These are phyloP conservation scores for Littorina saxatilis DNA, from an alignment of 1,140 invertebrate species.

Conservation along the genomic window DNA sequence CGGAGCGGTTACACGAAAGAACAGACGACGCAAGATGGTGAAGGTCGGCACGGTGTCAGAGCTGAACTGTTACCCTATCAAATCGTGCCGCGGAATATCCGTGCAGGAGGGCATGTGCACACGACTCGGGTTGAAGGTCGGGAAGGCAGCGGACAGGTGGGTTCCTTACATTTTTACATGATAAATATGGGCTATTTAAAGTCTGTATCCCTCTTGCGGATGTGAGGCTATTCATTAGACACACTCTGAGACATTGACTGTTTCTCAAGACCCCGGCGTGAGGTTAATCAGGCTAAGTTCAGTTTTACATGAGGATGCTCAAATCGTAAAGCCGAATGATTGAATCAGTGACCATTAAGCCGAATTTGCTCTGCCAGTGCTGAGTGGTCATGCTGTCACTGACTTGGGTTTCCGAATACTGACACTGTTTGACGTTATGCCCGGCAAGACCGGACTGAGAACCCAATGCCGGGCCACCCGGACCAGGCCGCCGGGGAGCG, in stretches of 20 bases:
- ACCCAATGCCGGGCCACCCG: too few relatives aligned
- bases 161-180: background rate
- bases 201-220: too few relatives aligned
- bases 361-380: too few relatives aligned
- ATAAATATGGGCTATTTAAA: background rate
- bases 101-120: constrained; percentile 16
- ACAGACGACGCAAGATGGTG: constrained; percentile 26
- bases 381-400: too few relatives aligned
- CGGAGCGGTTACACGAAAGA: constrained; percentile 30
- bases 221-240: background rate
- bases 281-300: too few relatives aligned
- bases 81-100: constrained; percentile 38
- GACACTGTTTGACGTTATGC: too few relatives aligned
- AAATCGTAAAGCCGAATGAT: background rate
- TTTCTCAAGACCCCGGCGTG: too few relatives aligned
- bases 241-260: background rate
- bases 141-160: constrained; percentile 41
- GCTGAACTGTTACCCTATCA: constrained; percentile 39
- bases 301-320: background rate
- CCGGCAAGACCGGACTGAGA: too few relatives aligned
- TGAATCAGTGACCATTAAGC: background rate
- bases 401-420: too few relatives aligned
- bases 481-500: too few relatives aligned
- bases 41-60: constrained; percentile 29
- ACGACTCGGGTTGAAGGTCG: constrained; percentile 19